These are phyloP conservation scores for Tenthredo notha DNA, from an alignment of 2,888 invertebrate genomes.

Conservation along the genomic window DNA sequence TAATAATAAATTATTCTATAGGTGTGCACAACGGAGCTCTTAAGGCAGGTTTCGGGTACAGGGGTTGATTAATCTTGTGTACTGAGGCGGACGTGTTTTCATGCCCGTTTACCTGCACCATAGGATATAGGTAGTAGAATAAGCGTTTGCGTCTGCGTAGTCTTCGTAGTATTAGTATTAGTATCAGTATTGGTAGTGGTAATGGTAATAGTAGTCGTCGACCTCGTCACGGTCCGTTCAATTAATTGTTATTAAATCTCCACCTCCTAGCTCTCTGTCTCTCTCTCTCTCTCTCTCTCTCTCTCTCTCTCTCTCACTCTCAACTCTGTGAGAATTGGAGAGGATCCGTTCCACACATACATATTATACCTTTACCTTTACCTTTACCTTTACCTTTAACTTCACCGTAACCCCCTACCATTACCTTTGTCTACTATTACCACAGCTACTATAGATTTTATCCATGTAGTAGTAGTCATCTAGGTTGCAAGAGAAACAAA, in stretches of 20 bases:
- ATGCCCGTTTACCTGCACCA: slow-evolving; percentile 34
- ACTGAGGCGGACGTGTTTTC: slow-evolving; percentile 42
- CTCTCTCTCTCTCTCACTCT: neutral
- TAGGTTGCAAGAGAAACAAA: neutral
- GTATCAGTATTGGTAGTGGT: neutral
- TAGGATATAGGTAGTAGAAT: neutral
- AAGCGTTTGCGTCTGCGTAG: neutral
- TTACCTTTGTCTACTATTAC: neutral
- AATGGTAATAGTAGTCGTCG: neutral
- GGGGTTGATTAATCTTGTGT: slow-evolving; percentile 41
- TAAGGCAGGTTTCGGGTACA: slow-evolving; percentile 17
- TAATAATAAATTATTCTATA: slow-evolving; percentile 1
- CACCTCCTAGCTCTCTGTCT: neutral
- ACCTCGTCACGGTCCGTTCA: slow-evolving; percentile 40
- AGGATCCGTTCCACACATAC: neutral
- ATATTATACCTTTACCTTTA: neutral
- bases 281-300: neutral
- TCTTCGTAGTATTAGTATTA: neutral
- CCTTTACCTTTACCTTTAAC: neutral
- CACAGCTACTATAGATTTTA: neutral
- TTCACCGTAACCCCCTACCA: too few relatives aligned
- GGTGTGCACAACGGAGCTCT: neutral
- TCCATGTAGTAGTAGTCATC: neutral
- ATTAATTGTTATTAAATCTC: slow-evolving; percentile 39
- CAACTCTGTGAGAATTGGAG: neutral